These are phyloP conservation scores for Tachina fera DNA, from an alignment of 2,888 invertebrate species.

Conservation along the genomic window DNA sequence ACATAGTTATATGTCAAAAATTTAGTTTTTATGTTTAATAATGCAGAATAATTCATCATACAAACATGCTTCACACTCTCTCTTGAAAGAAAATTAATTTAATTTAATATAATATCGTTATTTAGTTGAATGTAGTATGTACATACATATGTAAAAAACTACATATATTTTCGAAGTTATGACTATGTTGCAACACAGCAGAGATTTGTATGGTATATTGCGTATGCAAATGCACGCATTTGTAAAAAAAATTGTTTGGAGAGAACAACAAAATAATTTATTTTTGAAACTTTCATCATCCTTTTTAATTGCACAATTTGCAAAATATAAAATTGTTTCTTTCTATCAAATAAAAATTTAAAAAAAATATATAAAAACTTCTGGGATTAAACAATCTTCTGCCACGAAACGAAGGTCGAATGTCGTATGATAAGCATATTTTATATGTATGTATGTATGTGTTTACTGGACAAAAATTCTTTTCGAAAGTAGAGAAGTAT, in stretches of 20 bases:
- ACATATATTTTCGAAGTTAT: too few species aligned
- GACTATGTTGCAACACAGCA: too few species aligned
- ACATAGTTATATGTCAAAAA: too few species aligned
- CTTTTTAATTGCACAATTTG: constrained; percentile 56
- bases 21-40: too few species aligned
- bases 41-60: too few species aligned
- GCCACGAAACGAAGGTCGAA: neutral
- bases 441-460: neutral
- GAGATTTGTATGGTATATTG: neutral
- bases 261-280: constrained; percentile 1
- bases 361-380: neutral
- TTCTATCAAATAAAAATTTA: constrained; percentile 3
- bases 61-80: too few species aligned
- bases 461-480: too few species aligned
- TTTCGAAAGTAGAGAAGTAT: too few species aligned
- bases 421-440: neutral
- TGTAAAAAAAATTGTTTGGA: constrained; percentile 10
- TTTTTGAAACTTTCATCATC: constrained; percentile 24
- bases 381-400: neutral
- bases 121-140: too few species aligned
- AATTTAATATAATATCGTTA: too few species aligned
- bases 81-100: too few species aligned
- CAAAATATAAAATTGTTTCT: constrained; percentile 15
- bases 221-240: constrained; percentile 37
- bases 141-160: too few species aligned